A percentile compares a stretch with the other conserved stretches of the same genome.
Conservation (phyloP, 2,888 invertebrate species). For the Epinotia nisella region DNA sequence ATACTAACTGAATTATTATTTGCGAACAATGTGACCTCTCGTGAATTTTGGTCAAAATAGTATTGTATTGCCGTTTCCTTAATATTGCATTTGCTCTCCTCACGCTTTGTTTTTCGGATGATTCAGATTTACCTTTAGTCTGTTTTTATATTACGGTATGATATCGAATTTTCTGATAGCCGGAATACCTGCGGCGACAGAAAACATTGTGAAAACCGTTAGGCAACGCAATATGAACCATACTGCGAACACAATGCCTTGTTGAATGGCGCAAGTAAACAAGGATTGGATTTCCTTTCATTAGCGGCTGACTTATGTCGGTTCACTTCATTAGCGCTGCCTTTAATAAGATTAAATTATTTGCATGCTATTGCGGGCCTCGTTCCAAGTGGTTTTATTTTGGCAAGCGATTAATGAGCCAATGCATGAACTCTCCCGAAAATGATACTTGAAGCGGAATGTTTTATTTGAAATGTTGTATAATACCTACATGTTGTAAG, state of each 20-base stretch:
- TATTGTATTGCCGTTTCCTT: background rate
- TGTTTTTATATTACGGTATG: slow-evolving; percentile 57
- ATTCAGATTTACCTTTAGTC: slow-evolving; percentile 52
- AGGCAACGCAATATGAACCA: slow-evolving; percentile 52
- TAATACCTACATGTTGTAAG: background rate
- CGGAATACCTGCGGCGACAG: slow-evolving; percentile 53
- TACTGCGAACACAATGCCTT: slow-evolving; percentile 54
- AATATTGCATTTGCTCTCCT: slow-evolving; percentile 17
- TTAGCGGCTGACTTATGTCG: slow-evolving; percentile 61
- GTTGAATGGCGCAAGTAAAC: slow-evolving; percentile 58
- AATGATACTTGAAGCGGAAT: slow-evolving; percentile 2
- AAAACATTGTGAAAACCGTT: slow-evolving; percentile 62
- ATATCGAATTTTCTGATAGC: slow-evolving; percentile 56
- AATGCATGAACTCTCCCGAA: slow-evolving; percentile 31
- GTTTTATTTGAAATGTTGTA: slow-evolving; percentile 16
- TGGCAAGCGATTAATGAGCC: slow-evolving; percentile 34
- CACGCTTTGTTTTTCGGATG: slow-evolving; percentile 45
- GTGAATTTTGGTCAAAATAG: background rate
- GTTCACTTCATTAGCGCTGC: slow-evolving; percentile 59
- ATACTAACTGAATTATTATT: slow-evolving; percentile 8
- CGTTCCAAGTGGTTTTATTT: slow-evolving; percentile 41
- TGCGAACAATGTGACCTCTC: slow-evolving; percentile 24
- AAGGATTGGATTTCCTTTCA: slow-evolving; percentile 63
- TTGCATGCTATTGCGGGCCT: slow-evolving; percentile 38
- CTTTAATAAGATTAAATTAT: slow-evolving; percentile 65